Evolutionary conservation across 2,888 invertebrate genomes (phyloP).

Genomic region (Minunthozetes semirufus): DNA sequence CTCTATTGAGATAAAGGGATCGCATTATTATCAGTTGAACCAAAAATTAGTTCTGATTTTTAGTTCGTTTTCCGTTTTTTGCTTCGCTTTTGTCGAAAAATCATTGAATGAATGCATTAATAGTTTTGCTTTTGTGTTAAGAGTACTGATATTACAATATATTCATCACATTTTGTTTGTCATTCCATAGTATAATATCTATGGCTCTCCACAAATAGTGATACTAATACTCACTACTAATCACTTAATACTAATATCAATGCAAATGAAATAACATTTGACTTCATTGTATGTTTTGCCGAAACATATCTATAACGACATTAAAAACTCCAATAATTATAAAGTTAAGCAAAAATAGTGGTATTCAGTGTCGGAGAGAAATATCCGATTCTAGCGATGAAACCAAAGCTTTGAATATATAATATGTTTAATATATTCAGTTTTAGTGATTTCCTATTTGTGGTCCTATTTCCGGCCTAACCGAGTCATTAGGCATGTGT

Average conservation of each 20-base stretch:
- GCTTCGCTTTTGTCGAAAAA: neutral
- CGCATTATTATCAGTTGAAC: neutral
- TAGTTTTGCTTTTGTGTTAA: conserved; percentile 15
- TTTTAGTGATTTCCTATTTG: conserved; percentile 16
- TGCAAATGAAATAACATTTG: neutral
- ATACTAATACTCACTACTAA: neutral
- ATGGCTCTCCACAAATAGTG: neutral
- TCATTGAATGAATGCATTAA: conserved; percentile 21
- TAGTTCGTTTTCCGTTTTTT: conserved; percentile 13
- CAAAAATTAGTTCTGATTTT: conserved; percentile 19
- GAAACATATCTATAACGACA: too few species aligned
- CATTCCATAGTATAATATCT: neutral
- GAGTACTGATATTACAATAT: neutral
- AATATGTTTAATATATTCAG: too few species aligned
- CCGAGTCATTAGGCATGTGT: conserved; percentile 33
- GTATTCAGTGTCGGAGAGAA: neutral
- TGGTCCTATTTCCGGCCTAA: conserved; percentile 29
- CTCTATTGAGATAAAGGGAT: conserved; percentile 21
- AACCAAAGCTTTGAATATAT: neutral
- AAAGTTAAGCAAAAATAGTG: neutral
- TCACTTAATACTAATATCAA: conserved; percentile 11
- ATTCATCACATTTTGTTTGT: neutral
- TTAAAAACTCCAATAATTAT: conserved; percentile 16
- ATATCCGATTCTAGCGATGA: neutral
- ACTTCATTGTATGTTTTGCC: neutral